These are phyloP conservation scores for Acromyrmex heyeri DNA, from an alignment of 1,140 invertebrate genomes.

Conservation along the genomic window DNA sequence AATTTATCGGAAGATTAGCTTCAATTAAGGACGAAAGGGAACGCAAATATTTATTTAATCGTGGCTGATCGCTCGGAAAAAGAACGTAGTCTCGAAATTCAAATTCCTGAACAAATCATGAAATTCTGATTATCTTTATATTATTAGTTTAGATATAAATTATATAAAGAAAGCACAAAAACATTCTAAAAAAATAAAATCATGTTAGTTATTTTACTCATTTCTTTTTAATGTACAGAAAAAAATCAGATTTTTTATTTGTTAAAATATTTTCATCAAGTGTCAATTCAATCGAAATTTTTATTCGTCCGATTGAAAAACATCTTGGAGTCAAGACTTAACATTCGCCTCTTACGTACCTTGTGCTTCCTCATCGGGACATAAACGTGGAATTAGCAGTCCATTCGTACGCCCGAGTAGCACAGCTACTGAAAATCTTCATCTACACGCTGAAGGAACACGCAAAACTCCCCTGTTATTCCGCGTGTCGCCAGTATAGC, in stretches of 20 bases:
- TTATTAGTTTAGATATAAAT: neutral
- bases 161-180: neutral
- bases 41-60: neutral
- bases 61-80: neutral
- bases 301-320: neutral
- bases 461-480: constrained; percentile 9
- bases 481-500: neutral
- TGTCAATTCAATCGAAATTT: neutral
- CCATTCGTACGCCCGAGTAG: constrained; percentile 6
- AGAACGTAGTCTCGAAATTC: neutral
- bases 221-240: neutral
- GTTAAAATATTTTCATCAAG: neutral
- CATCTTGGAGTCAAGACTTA: neutral
- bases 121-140: neutral
- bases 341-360: neutral
- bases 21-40: constrained; percentile 2
- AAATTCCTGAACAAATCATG: neutral
- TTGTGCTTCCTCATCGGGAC: neutral
- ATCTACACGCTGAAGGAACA: constrained; percentile 47
- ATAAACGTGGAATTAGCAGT: constrained; percentile 52
- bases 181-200: neutral
- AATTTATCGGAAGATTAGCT: constrained; percentile 49
- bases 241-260: neutral
- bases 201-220: neutral
- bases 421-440: constrained; percentile 46